phyloP scores from a whole-genome alignment of 2,888 invertebrate species.

The Heteromurus nitidus region DNA sequence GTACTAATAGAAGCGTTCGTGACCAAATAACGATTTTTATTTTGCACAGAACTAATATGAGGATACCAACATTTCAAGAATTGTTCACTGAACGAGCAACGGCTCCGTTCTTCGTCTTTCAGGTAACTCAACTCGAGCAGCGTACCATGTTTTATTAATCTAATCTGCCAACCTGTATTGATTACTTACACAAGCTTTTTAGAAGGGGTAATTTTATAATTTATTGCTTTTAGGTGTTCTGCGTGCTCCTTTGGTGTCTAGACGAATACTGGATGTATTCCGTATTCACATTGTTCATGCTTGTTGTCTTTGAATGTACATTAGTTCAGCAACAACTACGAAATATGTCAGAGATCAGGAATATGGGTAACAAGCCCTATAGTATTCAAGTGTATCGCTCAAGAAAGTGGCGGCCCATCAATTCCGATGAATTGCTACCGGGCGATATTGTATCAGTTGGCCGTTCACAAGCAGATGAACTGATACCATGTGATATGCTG shows the following conservation, averaged over 20 bases:
- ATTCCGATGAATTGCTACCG: conserved; percentile 92
- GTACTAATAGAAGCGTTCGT: too few species aligned
- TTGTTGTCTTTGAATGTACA: conserved; percentile 97
- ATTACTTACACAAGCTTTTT: background rate
- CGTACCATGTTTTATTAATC: too few species aligned
- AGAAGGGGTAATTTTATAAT: conserved; percentile 7
- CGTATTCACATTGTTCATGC: conserved; percentile 95
- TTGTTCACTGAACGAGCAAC: conserved; percentile 98
- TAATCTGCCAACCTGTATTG: too few species aligned
- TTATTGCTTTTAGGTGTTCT: conserved; percentile 90
- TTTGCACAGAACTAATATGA: conserved; percentile 81
- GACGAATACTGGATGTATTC: conserved; percentile 99
- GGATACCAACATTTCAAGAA: conserved; percentile 97
- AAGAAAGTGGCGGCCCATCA: conserved; percentile 90
- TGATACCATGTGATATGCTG: conserved; percentile 97
- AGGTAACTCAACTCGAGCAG: too few species aligned
- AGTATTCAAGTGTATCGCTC: conserved; percentile 92
- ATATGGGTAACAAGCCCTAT: conserved; percentile 99
- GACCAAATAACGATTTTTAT: too few species aligned
- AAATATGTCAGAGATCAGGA: conserved; percentile 98
- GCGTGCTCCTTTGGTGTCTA: conserved; percentile 98
- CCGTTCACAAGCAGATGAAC: conserved; percentile 89
- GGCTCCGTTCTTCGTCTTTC: conserved; percentile 99
- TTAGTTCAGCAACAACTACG: conserved; percentile 97
- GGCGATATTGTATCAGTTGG: conserved; percentile 96